phyloP scores from a whole-genome alignment of 2,113 vertebrate species.

The Mormyrus iriodes region DNA sequence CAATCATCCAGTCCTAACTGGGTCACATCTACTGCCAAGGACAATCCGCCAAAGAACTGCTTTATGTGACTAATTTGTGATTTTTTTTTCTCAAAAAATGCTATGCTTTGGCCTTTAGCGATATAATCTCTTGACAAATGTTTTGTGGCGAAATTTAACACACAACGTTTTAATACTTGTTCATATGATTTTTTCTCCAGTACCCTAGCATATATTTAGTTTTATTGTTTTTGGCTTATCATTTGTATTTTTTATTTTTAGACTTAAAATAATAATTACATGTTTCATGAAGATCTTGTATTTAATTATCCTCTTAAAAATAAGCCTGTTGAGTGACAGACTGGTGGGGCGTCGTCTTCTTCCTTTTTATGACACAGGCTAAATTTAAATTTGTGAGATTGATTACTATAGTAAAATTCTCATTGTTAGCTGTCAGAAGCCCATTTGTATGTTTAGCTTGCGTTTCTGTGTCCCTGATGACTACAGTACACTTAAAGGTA shows the following conservation, averaged over 20 bases:
- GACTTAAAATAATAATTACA: neutral
- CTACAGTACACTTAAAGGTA: neutral
- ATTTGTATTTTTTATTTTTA: neutral
- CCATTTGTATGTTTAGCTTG: neutral
- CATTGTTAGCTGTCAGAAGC: neutral
- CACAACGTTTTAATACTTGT: neutral
- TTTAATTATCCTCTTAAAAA: neutral
- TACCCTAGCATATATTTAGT: neutral
- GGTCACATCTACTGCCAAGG: slow-evolving; percentile 8
- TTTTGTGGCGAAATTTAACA: neutral
- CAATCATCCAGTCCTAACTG: neutral
- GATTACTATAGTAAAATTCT: neutral
- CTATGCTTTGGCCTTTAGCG: neutral
- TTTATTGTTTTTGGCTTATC: neutral
- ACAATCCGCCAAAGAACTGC: neutral
- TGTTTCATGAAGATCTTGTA: neutral
- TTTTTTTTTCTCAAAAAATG: neutral
- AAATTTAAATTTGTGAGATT: neutral
- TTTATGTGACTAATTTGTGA: neutral
- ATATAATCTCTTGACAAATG: neutral
- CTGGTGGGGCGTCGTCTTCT: neutral
- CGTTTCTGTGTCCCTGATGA: neutral
- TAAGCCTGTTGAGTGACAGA: neutral
- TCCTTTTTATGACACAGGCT: neutral
- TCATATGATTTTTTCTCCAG: neutral